Evolutionary conservation across 2,797 vertebrate species (phyloP).

Genomic region (Pteropus rufus): DNA sequence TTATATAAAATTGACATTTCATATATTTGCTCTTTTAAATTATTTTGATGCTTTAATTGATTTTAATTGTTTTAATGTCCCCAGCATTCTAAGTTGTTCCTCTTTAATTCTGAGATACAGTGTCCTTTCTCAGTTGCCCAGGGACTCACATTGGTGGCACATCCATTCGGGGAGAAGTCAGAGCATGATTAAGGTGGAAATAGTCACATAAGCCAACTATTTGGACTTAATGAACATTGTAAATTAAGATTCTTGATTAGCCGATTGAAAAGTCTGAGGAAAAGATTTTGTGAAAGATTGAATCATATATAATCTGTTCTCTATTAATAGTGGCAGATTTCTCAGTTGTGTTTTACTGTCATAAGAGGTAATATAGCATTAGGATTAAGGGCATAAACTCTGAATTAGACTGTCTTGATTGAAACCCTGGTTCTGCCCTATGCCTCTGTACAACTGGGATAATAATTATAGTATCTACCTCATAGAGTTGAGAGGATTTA

Average conservation of each 20-base stretch:
- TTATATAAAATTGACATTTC: not conserved
- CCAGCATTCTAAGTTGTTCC: not conserved
- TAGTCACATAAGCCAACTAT: not conserved
- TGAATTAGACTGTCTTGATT: not conserved
- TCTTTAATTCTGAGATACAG: not conserved
- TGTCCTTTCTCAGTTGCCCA: not conserved
- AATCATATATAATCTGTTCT: not conserved
- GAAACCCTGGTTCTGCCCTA: not conserved
- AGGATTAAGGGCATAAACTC: not conserved
- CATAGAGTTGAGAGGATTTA: not conserved
- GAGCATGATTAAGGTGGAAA: not conserved
- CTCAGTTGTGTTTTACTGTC: not conserved
- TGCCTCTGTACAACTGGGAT: not conserved
- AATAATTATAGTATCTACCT: not conserved
- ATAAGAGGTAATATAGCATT: not conserved
- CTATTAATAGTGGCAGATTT: not conserved
- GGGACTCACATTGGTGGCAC: not conserved
- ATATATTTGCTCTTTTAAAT: not conserved
- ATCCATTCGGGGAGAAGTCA: not conserved
- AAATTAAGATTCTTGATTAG: slow-evolving; percentile 3
- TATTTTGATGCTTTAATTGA: not conserved
- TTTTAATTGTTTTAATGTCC: slow-evolving; percentile 16
- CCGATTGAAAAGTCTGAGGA: slow-evolving; percentile 1
- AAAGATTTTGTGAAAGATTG: slow-evolving; percentile 27
- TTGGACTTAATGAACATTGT: not conserved